Evolutionary conservation across 2,113 vertebrate species (phyloP), one percentile per base, ranked within the genome.

Genomic region (Elaphurus davidianus): DNA sequence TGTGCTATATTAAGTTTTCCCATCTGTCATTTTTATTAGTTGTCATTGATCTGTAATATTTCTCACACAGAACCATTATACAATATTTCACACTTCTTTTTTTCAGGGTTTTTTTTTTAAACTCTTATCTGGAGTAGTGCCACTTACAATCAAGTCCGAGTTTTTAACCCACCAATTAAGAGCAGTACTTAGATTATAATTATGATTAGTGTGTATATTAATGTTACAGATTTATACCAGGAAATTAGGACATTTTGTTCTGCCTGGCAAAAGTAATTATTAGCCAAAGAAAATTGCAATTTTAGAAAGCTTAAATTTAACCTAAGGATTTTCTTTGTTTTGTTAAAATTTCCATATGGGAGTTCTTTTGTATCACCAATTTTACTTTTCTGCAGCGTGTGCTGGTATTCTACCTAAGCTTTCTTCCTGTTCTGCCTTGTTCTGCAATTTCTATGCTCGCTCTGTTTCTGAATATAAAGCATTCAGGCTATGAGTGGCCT

Each of bases 31-130:
- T 92, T 98, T 98, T 97, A 98, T 97, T 98, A 98, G 92, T 97
- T 98, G 97, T 98, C 97, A 97, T 97, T 98, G 94, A 97, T 98
- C 98, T 98, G 97, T 91, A 98, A 91, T 97, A 96, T 97, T 98
- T 97, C 86, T 97, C 97, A 84, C 88, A 95, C 64, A 93, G 95
- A 95, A 97, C 95, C 94, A 97, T 98, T 98, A 98, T 96, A 96
- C 96, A 98, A n/a, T 97, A 96, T 97, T 98, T 98, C 97, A 96
- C 97, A 92, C 94, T 96, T 94, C 64, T 62, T 52, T 97, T 98
- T 97, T 95, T 94, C 45, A 5, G 47, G 21, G 12, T 59, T 91
- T 83, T 87, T 82, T 79, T 47, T 92, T 81, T 33, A 12, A 93
- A 92, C 92, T 93, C 54, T 50, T 88, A 62, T 96, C 92, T 95